These are phyloP conservation scores for Saimiri boliviensis DNA, from an alignment of 2,113 vertebrate genomes.

Conservation along the genomic window DNA sequence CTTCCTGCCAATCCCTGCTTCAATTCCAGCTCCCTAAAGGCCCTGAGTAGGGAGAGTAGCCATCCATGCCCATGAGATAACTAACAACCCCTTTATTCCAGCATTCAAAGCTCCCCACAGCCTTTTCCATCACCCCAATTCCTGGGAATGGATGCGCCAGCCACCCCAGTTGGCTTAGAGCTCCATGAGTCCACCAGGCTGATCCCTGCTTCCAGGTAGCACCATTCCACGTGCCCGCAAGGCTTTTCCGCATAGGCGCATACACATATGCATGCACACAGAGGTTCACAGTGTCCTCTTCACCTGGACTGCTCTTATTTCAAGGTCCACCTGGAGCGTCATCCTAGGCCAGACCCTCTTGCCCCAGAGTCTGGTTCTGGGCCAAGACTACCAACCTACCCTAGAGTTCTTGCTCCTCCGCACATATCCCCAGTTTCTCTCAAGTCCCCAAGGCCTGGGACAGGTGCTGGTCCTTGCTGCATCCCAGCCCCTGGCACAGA, in stretches of 20 bases:
- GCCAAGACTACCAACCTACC: not conserved
- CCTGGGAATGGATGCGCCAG: not conserved
- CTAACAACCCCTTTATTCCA: not conserved
- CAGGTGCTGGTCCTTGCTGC: not conserved
- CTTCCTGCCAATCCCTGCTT: not conserved
- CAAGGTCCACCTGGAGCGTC: not conserved
- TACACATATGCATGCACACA: fast-evolving
- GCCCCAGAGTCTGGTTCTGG: not conserved
- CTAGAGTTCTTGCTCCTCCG: not conserved
- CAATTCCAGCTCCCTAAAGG: not conserved
- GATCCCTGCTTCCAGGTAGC: not conserved
- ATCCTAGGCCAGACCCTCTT: not conserved
- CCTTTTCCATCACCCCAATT: not conserved
- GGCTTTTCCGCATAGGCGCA: not conserved
- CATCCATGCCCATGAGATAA: not conserved
- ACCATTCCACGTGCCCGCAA: not conserved
- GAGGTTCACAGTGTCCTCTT: not conserved
- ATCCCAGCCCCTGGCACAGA: not conserved
- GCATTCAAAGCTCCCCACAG: not conserved
- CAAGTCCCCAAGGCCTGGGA: not conserved
- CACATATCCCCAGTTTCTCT: not conserved
- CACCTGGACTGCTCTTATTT: not conserved
- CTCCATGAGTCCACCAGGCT: not conserved
- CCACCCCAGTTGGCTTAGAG: not conserved
- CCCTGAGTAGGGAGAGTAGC: not conserved